Evolutionary conservation across 2,797 vertebrate genomes (phyloP).

Genomic region (Molossus molossus): DNA sequence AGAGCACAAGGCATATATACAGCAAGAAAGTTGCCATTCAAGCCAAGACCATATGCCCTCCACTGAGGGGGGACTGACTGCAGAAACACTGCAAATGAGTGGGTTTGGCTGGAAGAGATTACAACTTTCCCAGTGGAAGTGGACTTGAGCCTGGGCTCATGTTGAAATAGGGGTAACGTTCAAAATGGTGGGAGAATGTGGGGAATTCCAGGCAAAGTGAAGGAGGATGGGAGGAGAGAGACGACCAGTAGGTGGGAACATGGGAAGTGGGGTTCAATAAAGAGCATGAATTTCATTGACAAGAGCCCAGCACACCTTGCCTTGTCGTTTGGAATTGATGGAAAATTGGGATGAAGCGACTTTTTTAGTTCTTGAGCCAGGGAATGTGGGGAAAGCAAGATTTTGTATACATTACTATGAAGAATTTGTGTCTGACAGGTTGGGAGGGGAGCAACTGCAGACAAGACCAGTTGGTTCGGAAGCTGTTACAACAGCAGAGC

Average conservation of each 20-base stretch:
- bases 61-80: accelerated
- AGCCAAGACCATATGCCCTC: not conserved
- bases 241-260: not conserved
- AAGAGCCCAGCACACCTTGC: not conserved
- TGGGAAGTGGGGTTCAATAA: not conserved
- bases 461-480: not conserved
- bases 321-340: not conserved
- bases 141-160: not conserved
- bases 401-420: not conserved
- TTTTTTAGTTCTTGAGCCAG: not conserved
- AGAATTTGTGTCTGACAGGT: not conserved
- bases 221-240: not conserved
- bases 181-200: not conserved
- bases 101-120: not conserved
- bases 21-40: not conserved
- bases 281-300: not conserved
- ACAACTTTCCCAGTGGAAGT: not conserved
- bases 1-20: not conserved
- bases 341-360: not conserved
- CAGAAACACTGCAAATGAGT: not conserved
- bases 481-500: not conserved
- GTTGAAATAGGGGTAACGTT: not conserved
- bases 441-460: not conserved
- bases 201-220: not conserved
- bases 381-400: not conserved